Evolutionary conservation across 2,888 invertebrate species (phyloP).

Genomic region (Spicauda simplicius): DNA sequence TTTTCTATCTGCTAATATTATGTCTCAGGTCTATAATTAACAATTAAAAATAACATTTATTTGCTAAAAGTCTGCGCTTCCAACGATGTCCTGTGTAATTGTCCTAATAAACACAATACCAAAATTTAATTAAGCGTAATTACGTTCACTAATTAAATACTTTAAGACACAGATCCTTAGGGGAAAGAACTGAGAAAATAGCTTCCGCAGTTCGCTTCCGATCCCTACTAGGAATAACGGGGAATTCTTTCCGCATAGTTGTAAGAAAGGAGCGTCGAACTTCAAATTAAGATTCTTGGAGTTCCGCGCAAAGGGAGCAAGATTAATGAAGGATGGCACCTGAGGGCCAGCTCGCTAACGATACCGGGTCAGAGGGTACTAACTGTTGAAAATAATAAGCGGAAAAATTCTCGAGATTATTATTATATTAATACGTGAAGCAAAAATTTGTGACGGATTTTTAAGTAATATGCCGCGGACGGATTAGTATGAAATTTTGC

Average conservation of each 20-base stretch:
- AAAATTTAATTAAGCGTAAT: neutral
- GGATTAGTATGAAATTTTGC: too few species aligned
- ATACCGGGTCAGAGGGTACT: conserved; percentile 62
- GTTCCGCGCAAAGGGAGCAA: conserved; percentile 75
- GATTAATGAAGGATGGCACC: conserved; percentile 83
- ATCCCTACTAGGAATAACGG: conserved; percentile 74
- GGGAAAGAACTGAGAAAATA: conserved; percentile 37
- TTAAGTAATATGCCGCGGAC: too few species aligned
- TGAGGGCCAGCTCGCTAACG: conserved; percentile 71
- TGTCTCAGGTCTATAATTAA: too few species aligned
- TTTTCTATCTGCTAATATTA: too few species aligned
- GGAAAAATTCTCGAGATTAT: conserved; percentile 49
- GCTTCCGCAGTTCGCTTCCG: conserved; percentile 48
- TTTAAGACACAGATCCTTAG: neutral
- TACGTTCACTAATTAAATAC: neutral
- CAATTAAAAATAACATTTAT: too few species aligned
- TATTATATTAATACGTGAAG: too few species aligned
- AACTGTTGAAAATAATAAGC: conserved; percentile 71
- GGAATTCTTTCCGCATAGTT: conserved; percentile 83
- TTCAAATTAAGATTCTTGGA: conserved; percentile 84
- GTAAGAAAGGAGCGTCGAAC: conserved; percentile 79
- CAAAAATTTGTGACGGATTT: too few species aligned
- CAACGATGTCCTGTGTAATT: too few species aligned
- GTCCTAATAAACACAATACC: neutral
- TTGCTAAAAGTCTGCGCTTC: too few species aligned